Base-by-base conservation (phyloP, 1,140 invertebrate genomes). In the Brachionus paranguensis region DNA sequence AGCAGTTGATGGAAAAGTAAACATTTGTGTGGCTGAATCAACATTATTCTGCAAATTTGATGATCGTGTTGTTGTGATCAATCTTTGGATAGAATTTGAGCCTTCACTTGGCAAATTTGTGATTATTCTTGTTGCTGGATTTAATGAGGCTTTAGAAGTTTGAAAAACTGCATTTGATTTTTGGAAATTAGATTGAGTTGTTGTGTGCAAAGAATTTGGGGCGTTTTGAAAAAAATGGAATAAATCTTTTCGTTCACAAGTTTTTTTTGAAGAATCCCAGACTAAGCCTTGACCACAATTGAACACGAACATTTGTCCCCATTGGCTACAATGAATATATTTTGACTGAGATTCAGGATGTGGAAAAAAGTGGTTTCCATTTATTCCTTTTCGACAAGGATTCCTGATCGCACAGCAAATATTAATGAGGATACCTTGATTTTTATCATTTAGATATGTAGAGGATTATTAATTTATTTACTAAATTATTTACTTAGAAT, bases 241-340 rank as follows among this genome's bases (percentile, higher is more conserved):
- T 24, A 76, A 10, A 27, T 50, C 45, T 50, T 37, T 47, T 50
- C 72, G 17, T n/a, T 76, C 72, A 47, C 72, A 76, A 47, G 43
- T 37, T 4, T 47, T 7, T 29, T 47, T 50, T 76, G 33, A 20
- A 5, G 6, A 27, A 76, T 76, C 45, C 72, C 72, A 76, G 11
- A 76, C 41, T 14, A 76, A 27, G 43, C 72, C 72, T 29, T 76
- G 17, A 14, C 43, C 43, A 50, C 72, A 76, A 76, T 24, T 11
- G 14, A 76, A 76, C 3, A 50, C 72, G 27, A 76, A 76, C 72
- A 76, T 76, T 76, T 76, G 72, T 27, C 72, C 72, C 72, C 72
- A 76, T 50, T 76, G 72, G 4, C 43, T 76, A 29, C 72, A 76
- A 27, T 76, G 72, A 27, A 76, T 76, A 27, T 76, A 76, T 76